These are phyloP conservation scores for Argynnis bischoffii DNA, from an alignment of 2,888 invertebrate species.

Conservation along the genomic window DNA sequence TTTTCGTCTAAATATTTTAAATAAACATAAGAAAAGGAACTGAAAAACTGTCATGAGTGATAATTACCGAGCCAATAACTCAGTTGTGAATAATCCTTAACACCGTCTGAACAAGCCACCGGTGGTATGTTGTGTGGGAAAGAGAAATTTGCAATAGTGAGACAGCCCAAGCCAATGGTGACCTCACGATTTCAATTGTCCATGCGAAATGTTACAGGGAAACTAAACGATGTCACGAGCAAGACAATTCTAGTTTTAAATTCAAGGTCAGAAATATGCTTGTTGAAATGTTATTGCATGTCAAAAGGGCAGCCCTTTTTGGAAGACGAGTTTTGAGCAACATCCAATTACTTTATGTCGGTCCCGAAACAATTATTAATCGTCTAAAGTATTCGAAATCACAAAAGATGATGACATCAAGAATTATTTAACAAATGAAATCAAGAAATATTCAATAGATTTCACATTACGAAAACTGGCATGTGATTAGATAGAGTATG, in stretches of 20 bases:
- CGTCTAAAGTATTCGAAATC: background rate
- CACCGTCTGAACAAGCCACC: constrained; percentile 56
- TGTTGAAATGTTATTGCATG: constrained; percentile 53
- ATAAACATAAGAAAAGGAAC: background rate
- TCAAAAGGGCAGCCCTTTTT: constrained; percentile 31
- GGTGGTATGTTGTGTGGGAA: constrained; percentile 65
- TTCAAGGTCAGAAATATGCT: constrained; percentile 76
- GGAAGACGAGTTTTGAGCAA: constrained; percentile 10
- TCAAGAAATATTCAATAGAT: background rate
- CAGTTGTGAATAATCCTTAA: constrained; percentile 35
- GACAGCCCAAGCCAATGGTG: constrained; percentile 73
- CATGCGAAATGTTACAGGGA: constrained; percentile 76
- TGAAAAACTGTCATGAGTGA: constrained; percentile 6
- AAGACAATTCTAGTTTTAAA: constrained; percentile 73
- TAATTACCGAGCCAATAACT: constrained; percentile 36
- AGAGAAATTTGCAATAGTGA: constrained; percentile 76
- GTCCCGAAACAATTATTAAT: background rate
- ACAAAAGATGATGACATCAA: too few species aligned
- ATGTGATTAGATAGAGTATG: constrained; percentile 35
- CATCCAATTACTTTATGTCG: constrained; percentile 4
- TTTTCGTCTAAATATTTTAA: too few species aligned
- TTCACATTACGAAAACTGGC: constrained; percentile 13
- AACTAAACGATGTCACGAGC: constrained; percentile 78
- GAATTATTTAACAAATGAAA: too few species aligned
- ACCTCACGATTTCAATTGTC: constrained; percentile 82